Evolutionary conservation across 2,797 vertebrate genomes (phyloP), one percentile per base, ranked within the genome.

Genomic region (Ceryle rudis): DNA sequence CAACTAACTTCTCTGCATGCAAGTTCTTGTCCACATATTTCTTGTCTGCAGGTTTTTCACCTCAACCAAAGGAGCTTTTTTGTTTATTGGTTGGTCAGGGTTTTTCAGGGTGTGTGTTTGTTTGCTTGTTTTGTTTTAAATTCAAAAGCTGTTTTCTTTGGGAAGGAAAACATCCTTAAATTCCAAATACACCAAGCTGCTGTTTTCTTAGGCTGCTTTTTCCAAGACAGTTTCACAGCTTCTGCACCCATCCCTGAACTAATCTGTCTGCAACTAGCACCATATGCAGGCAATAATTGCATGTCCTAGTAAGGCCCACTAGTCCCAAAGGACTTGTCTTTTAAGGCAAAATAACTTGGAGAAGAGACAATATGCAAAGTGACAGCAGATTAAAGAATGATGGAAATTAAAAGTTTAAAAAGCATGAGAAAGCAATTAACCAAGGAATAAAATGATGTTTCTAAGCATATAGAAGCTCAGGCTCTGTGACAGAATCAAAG

Each of bases 401-500:
- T 86, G 81, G 81, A 96, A 96, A 95, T 93, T 94, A 84, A 70
- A 92, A 94, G 86, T 93, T 89, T 89, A 89, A 92, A 97, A 95
- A 94, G 91, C 91, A 93, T 82, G 81, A 94, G 88, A 94, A 91
- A 90, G 92, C 83, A 97, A 94, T 95, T 96, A 97, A 72, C 65
- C 70, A 84, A 94, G 83, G 83, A 89, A 88, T 64, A 93, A 93
- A 96, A 89, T 0, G 6, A 26, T 79, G 55, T 73, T 86, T 86
- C 74, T 73, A 90, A 94, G 83, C 62, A 29, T 52, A 93, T 2
- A 92, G 92, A 77, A 90, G 55, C 60, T 81, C 67, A 47, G 60
- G 74, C 70, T 19, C 58, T 93, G 82, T 69, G 80, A 90, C 80
- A 90, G 55, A 96, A 96, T 61, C 82, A 75, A 82, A 90, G 70